phyloP scores from a whole-genome alignment of 2,888 invertebrate species.

The Agrypnus murinus region DNA sequence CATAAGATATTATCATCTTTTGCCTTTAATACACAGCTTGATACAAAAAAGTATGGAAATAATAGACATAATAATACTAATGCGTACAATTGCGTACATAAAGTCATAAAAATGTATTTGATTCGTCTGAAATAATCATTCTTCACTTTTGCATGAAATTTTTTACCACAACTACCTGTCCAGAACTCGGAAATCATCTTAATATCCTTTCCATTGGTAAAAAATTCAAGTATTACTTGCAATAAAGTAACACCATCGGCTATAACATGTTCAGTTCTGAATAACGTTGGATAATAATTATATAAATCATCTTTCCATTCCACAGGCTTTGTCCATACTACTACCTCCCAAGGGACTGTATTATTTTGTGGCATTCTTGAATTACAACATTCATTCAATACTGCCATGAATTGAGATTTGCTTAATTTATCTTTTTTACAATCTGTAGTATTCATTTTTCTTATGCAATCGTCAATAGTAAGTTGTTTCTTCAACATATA shows the following conservation, averaged over 20 bases:
- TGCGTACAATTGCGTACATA: too few relatives aligned
- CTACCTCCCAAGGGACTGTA: constrained; percentile 73
- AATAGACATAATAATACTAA: too few relatives aligned
- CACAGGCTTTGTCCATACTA: constrained; percentile 66
- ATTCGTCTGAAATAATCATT: too few relatives aligned
- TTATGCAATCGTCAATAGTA: constrained; percentile 54
- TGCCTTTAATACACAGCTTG: too few relatives aligned
- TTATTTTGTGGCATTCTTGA: constrained; percentile 71
- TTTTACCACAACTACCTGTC: too few relatives aligned
- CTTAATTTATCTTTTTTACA: not conserved
- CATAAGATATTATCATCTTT: too few relatives aligned
- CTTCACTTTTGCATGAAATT: too few relatives aligned
- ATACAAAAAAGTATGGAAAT: too few relatives aligned
- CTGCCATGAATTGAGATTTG: not conserved
- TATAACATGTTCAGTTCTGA: constrained; percentile 74
- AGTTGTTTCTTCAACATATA: constrained; percentile 71
- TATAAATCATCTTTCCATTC: constrained; percentile 45
- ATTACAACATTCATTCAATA: constrained; percentile 58
- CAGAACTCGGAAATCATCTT: too few relatives aligned
- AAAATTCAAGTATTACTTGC: too few relatives aligned
- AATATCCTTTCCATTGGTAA: too few relatives aligned
- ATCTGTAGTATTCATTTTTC: constrained; percentile 10
- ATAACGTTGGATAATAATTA: constrained; percentile 68
- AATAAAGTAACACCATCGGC: constrained; percentile 74
- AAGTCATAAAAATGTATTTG: too few relatives aligned